These are phyloP conservation scores for Coenonympha glycerion DNA, from an alignment of 2,888 invertebrate genomes.

Conservation along the genomic window DNA sequence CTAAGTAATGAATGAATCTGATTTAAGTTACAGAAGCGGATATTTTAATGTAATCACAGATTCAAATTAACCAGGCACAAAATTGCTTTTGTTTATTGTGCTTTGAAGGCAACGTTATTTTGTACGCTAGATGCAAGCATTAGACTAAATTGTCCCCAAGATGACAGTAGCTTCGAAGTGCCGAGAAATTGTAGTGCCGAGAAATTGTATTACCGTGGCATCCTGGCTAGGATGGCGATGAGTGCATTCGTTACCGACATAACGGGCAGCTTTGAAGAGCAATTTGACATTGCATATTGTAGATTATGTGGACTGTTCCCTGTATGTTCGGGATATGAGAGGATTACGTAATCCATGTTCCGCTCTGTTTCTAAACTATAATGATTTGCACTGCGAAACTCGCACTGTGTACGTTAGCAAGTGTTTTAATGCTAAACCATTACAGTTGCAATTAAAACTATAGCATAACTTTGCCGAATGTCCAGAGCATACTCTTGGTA, in stretches of 20 bases:
- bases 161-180: conserved; percentile 54
- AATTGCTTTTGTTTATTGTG: background rate
- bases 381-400: background rate
- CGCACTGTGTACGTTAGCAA: conserved; percentile 1
- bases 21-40: no score
- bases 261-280: conserved; percentile 48
- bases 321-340: background rate
- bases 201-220: conserved; percentile 68
- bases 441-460: conserved; percentile 18
- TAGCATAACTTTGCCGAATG: conserved; percentile 13
- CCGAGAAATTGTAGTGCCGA: conserved; percentile 61
- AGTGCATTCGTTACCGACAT: conserved; percentile 63
- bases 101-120: conserved; percentile 16
- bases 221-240: conserved; percentile 50
- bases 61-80: background rate
- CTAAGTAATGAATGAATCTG: no score
- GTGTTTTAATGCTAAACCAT: conserved; percentile 2
- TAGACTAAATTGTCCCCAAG: conserved; percentile 68
- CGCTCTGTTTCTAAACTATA: background rate
- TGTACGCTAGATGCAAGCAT: conserved; percentile 39
- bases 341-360: background rate
- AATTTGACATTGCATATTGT: conserved; percentile 41
- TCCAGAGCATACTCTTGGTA: conserved; percentile 11
- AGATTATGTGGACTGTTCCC: background rate
- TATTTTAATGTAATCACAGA: background rate